These are phyloP conservation scores for Tragelaphus buxtoni DNA, from an alignment of 2,113 vertebrate genomes.

Conservation along the genomic window DNA sequence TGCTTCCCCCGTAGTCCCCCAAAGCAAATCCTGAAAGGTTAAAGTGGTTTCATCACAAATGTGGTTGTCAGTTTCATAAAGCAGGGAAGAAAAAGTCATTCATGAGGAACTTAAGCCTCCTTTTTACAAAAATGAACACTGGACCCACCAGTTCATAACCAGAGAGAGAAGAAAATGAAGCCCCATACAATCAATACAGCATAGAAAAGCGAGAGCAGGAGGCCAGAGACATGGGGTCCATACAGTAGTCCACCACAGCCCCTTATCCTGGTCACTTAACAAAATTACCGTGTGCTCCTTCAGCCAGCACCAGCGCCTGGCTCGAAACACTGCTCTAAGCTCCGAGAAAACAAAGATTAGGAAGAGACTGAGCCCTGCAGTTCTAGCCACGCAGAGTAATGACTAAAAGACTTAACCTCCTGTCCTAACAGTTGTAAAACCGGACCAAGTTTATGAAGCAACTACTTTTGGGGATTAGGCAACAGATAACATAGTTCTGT, in stretches of 20 bases:
- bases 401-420: neutral
- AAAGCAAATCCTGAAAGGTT: constrained; percentile 51
- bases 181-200: neutral
- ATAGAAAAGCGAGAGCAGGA: neutral
- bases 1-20: constrained; percentile 43
- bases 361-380: neutral
- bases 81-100: constrained; percentile 36
- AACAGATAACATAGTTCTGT: neutral
- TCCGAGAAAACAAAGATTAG: neutral
- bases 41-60: constrained; percentile 36
- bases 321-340: neutral
- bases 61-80: constrained; percentile 36
- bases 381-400: neutral
- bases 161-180: neutral
- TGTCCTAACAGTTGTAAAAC: neutral
- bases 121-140: neutral
- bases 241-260: neutral
- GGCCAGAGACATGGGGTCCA: neutral
- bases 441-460: neutral
- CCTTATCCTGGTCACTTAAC: neutral
- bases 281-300: neutral
- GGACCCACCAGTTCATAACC: neutral
- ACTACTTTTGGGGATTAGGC: neutral
- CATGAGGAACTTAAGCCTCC: neutral
- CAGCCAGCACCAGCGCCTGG: neutral